Evolutionary conservation across 2,797 vertebrate genomes (phyloP).

Genomic region (Ibycter americanus): DNA sequence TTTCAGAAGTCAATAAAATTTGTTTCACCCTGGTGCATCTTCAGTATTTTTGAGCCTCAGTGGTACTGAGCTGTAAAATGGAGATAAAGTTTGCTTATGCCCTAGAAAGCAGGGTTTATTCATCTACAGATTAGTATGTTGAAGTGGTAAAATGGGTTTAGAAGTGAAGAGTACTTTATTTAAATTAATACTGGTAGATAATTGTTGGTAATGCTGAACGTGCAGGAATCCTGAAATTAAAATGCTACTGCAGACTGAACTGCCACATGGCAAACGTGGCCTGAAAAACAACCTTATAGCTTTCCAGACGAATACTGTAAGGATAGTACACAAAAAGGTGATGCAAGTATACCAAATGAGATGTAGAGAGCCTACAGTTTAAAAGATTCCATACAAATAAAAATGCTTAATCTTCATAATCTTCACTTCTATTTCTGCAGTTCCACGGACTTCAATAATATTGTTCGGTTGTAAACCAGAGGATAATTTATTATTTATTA

Average conservation of each 20-base stretch:
- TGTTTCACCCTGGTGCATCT: accelerated
- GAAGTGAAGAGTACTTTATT: background rate
- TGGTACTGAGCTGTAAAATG: background rate
- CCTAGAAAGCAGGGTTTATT: background rate
- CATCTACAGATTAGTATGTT: background rate
- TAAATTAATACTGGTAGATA: background rate
- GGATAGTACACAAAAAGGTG: background rate
- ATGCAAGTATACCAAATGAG: background rate
- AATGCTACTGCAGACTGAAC: background rate
- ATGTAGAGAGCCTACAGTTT: background rate
- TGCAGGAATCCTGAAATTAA: background rate
- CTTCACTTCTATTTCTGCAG: background rate
- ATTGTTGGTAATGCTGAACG: background rate
- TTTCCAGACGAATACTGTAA: background rate
- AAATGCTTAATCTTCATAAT: background rate
- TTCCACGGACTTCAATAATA: background rate
- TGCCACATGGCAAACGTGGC: accelerated
- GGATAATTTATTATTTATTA: too few species aligned
- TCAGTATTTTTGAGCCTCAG: background rate
- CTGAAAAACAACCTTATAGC: background rate
- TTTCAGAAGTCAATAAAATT: background rate
- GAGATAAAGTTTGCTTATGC: background rate
- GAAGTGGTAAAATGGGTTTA: background rate
- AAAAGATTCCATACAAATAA: background rate
- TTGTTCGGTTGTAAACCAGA: background rate